These are phyloP conservation scores for Apamea crenata DNA, from an alignment of 2,888 invertebrate genomes.

Conservation along the genomic window DNA sequence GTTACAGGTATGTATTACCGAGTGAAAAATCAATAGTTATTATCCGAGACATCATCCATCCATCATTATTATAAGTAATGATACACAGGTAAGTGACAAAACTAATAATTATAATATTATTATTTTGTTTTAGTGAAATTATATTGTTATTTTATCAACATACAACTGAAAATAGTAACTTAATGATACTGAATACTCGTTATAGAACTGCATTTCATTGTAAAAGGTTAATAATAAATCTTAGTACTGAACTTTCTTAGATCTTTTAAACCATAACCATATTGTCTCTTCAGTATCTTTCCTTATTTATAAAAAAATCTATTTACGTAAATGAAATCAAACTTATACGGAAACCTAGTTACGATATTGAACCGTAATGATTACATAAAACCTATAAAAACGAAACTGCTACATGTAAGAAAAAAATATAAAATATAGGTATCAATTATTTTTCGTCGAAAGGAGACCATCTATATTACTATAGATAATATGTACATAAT, in stretches of 20 bases:
- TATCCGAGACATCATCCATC: conserved; percentile 44
- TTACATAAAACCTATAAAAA: not conserved
- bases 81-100: conserved; percentile 54
- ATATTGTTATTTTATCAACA: not conserved
- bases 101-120: not conserved
- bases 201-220: not conserved
- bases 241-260: not conserved
- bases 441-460: too few species aligned
- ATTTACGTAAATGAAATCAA: too few species aligned
- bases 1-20: conserved; percentile 66
- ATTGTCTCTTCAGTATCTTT: not conserved
- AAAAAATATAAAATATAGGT: not conserved
- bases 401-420: not conserved
- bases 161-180: not conserved
- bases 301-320: not conserved
- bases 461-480: too few species aligned
- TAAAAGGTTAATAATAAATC: not conserved
- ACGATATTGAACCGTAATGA: not conserved
- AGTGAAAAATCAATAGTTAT: conserved; percentile 42
- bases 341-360: too few species aligned
- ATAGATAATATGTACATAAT: too few species aligned
- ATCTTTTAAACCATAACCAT: not conserved
- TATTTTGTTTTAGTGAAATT: not conserved
- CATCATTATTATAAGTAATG: conserved; percentile 45
- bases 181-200: not conserved